Evolutionary conservation across 2,113 vertebrate species (phyloP).

Genomic region (Cyphomyrus discorhynchus): DNA sequence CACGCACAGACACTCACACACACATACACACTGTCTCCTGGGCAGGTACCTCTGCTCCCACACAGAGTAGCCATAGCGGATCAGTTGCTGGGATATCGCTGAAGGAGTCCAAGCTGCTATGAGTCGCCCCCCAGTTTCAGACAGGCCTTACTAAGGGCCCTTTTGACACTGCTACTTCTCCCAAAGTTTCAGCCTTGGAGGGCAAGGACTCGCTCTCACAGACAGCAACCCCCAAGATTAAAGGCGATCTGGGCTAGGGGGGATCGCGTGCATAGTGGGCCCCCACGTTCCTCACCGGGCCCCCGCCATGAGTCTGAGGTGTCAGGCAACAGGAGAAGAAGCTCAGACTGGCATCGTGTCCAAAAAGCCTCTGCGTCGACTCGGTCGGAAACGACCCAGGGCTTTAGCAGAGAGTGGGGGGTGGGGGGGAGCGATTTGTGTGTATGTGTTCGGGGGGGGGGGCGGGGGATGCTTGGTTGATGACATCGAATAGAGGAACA

Average conservation of each 20-base stretch:
- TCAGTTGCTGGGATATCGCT: not conserved
- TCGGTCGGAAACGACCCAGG: not conserved
- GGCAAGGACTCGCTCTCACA: slow-evolving; percentile 14
- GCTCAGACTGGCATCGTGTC: not conserved
- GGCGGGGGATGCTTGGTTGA: not conserved
- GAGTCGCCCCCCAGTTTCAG: not conserved
- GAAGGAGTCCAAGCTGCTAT: not conserved
- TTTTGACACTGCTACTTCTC: not conserved
- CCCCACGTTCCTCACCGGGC: not conserved
- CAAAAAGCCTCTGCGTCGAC: not conserved
- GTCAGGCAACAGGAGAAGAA: not conserved
- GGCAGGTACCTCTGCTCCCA: not conserved
- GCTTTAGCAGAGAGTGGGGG: not conserved
- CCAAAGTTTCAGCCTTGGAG: not conserved
- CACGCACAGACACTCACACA: too few relatives aligned
- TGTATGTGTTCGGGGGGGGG: not conserved
- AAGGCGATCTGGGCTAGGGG: not conserved
- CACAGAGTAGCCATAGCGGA: not conserved
- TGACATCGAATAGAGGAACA: not conserved
- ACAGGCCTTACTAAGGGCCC: not conserved
- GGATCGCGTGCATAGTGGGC: not conserved
- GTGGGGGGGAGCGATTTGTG: not conserved
- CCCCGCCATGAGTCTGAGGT: not conserved
- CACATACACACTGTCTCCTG: not conserved
- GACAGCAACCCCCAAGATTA: not conserved